These are phyloP conservation scores for Nasonia oneida DNA, from an alignment of 2,888 invertebrate species.

Conservation along the genomic window DNA sequence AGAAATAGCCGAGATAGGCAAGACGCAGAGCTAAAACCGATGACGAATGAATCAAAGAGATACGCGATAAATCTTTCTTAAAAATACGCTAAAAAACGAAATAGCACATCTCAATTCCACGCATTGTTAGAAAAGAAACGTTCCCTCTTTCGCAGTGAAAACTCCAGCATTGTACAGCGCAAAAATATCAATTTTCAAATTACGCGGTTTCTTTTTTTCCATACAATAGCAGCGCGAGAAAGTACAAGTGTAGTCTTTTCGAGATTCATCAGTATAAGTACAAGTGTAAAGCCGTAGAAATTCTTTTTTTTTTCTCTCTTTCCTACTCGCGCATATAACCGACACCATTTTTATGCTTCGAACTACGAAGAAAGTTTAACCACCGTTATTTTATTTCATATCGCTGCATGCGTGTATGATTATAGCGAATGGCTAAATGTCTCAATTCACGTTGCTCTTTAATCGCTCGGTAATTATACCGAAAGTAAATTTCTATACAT, in stretches of 20 bases:
- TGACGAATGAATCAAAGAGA: not conserved
- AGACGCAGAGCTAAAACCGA: not conserved
- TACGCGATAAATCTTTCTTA: no score
- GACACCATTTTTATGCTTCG: conserved; percentile 51
- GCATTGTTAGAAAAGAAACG: not conserved
- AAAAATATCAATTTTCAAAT: conserved; percentile 23
- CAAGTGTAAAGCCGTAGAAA: conserved; percentile 37
- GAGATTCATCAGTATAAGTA: conserved; percentile 26
- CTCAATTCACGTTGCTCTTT: conserved; percentile 19
- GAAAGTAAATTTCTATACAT: not conserved
- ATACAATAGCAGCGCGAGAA: conserved; percentile 6
- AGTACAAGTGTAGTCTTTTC: not conserved
- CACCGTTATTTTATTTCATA: conserved; percentile 14
- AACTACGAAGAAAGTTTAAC: conserved; percentile 19
- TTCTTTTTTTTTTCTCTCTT: conserved; percentile 29
- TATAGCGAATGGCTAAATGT: not conserved
- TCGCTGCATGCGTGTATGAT: not conserved
- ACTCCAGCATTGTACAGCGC: not conserved
- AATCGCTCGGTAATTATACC: conserved; percentile 4
- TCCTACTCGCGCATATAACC: not conserved
- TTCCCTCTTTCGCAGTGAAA: not conserved
- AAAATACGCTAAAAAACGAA: no score
- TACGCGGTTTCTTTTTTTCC: conserved; percentile 40
- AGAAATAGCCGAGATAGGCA: conserved; percentile 2
- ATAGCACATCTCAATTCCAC: not conserved